Evolutionary conservation across 2,113 vertebrate species (phyloP).

Genomic region (Ursus arctos): DNA sequence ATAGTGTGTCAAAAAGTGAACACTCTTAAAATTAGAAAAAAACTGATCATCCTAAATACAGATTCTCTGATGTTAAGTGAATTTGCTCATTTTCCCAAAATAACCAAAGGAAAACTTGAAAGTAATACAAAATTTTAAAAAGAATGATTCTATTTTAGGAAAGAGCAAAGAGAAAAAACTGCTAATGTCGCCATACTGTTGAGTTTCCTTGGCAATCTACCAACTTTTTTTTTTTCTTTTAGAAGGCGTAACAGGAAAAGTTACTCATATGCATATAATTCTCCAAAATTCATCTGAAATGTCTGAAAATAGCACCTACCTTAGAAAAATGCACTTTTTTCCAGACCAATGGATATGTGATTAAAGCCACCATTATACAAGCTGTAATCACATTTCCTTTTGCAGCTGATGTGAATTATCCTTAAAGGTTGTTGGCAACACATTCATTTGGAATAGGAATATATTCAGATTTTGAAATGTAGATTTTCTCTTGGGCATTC

Average conservation of each 20-base stretch:
- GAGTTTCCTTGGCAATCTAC: background rate
- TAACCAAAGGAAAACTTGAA: background rate
- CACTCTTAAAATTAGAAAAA: background rate
- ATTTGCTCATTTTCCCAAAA: background rate
- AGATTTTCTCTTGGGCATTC: background rate
- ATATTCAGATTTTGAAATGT: background rate
- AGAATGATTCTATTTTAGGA: constrained; percentile 29
- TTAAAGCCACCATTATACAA: background rate
- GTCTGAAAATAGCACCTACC: constrained; percentile 6
- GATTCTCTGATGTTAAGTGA: background rate
- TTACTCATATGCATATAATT: background rate
- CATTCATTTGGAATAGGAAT: background rate
- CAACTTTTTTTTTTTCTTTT: background rate
- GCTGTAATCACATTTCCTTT: constrained; percentile 33
- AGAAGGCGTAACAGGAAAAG: background rate
- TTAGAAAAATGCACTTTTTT: background rate
- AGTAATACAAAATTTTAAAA: background rate
- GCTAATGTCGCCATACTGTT: background rate
- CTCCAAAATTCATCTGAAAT: background rate
- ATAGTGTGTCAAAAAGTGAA: background rate
- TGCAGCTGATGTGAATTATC: constrained; percentile 44
- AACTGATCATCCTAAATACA: background rate
- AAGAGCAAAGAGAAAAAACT: constrained; percentile 19
- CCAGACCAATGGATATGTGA: constrained; percentile 27
- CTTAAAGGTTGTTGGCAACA: constrained; percentile 48